A percentile compares a stretch with the other conserved stretches of the same genome.
These are phyloP conservation scores for Agrotis exclamationis DNA, from an alignment of 2,888 invertebrate species.

Conservation along the genomic window DNA sequence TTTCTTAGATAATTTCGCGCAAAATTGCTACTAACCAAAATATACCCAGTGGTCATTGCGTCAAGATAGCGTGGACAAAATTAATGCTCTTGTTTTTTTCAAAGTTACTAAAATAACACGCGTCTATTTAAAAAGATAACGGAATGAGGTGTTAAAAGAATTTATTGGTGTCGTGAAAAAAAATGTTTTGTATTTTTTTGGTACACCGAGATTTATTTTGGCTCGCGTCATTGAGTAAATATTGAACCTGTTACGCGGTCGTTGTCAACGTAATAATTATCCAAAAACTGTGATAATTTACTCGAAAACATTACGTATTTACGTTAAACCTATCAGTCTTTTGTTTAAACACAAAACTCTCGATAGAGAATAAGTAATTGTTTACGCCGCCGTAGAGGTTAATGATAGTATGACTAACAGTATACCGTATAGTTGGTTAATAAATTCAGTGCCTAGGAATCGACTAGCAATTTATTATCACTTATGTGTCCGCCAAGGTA, in stretches of 20 bases:
- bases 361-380: constrained; percentile 46
- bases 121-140: constrained; percentile 34
- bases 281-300: constrained; percentile 9
- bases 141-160: constrained; percentile 32
- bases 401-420: constrained; percentile 55
- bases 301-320: neutral
- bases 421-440: constrained; percentile 31
- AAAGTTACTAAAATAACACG: constrained; percentile 15
- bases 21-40: constrained; percentile 55
- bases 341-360: constrained; percentile 28
- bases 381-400: constrained; percentile 26
- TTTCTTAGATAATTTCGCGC: constrained; percentile 72
- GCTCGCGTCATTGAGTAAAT: constrained; percentile 10
- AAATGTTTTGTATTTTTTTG: constrained; percentile 9
- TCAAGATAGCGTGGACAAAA: constrained; percentile 12
- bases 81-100: constrained; percentile 18
- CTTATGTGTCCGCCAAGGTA: constrained; percentile 16
- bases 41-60: constrained; percentile 24
- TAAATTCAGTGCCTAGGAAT: constrained; percentile 29
- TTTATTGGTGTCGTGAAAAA: constrained; percentile 50
- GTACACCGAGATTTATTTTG: constrained; percentile 1
- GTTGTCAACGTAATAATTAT: constrained; percentile 19
- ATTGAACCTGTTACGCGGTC: constrained; percentile 18
- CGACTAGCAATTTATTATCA: constrained; percentile 53
- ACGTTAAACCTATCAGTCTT: constrained; percentile 2